A percentile compares a stretch with the other conserved stretches of the same genome.
phyloP scores from a whole-genome alignment of 2,113 vertebrate species.

The Zapus hudsonius region DNA sequence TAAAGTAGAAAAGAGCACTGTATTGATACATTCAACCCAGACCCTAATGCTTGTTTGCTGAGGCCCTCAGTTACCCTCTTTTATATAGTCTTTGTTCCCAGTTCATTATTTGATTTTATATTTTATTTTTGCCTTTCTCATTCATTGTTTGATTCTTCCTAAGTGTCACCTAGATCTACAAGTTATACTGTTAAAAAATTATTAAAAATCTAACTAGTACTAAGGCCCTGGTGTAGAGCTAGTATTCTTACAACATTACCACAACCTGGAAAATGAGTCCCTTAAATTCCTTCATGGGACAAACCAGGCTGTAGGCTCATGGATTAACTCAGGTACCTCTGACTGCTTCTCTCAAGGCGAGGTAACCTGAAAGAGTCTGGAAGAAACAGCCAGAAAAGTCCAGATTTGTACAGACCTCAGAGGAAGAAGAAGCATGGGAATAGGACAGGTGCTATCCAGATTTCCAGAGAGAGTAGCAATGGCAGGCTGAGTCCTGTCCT shows the following conservation, averaged over 20 bases:
- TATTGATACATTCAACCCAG: background rate
- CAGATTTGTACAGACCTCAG: slow-evolving; percentile 59
- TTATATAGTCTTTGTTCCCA: background rate
- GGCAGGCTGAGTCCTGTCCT: too few relatives aligned
- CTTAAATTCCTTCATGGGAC: background rate
- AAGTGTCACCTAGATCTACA: slow-evolving; percentile 82
- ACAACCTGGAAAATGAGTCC: slow-evolving; percentile 61
- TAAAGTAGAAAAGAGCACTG: background rate
- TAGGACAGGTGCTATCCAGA: slow-evolving; percentile 65
- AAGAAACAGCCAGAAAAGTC: slow-evolving; percentile 48
- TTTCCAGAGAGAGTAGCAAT: slow-evolving; percentile 66
- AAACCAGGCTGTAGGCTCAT: background rate
- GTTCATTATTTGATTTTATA: background rate
- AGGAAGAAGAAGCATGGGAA: slow-evolving; percentile 59
- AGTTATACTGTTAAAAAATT: slow-evolving; percentile 88
- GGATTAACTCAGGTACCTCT: slow-evolving; percentile 51
- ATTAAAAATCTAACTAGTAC: slow-evolving; percentile 84
- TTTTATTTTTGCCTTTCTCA: background rate
- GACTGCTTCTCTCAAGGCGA: slow-evolving; percentile 54
- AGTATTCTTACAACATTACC: slow-evolving; percentile 70
- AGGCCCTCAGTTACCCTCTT: background rate
- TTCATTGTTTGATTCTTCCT: too few relatives aligned
- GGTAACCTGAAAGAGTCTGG: slow-evolving; percentile 37
- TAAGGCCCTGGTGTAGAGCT: slow-evolving; percentile 77
- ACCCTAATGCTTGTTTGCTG: background rate